A percentile compares a stretch with the other conserved stretches of the same genome.
These are phyloP conservation scores for Brachionus rubens DNA, from an alignment of 1,140 invertebrate genomes.

Conservation along the genomic window DNA sequence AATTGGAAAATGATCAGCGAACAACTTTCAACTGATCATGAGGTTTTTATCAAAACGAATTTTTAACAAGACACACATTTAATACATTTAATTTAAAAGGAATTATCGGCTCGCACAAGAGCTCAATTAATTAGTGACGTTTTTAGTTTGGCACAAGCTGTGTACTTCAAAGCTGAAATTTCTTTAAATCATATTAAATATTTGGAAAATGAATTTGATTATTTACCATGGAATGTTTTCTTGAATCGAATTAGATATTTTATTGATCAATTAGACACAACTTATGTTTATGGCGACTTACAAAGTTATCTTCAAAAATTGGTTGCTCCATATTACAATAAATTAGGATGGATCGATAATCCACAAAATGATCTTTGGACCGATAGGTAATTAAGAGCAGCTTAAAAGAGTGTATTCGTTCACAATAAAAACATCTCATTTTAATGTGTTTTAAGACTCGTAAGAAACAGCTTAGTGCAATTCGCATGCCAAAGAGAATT, in stretches of 20 bases:
- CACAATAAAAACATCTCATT: too few relatives aligned
- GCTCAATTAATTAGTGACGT: constrained; percentile 47
- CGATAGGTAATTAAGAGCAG: too few relatives aligned
- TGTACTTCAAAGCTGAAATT: background rate
- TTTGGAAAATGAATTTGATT: constrained; percentile 57
- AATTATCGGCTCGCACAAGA: constrained; percentile 16
- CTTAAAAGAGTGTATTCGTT: too few relatives aligned
- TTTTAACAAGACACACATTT: too few relatives aligned
- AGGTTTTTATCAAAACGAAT: too few relatives aligned
- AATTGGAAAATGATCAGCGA: constrained; percentile 52
- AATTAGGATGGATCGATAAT: constrained; percentile 43
- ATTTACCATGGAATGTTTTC: constrained; percentile 59
- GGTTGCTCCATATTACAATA: constrained; percentile 23
- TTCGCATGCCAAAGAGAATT: constrained; percentile 35
- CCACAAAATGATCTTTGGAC: constrained; percentile 2
- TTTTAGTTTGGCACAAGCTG: constrained; percentile 39
- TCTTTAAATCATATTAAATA: constrained; percentile 59
- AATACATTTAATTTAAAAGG: too few relatives aligned
- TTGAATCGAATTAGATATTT: constrained; percentile 13
- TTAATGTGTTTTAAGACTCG: background rate
- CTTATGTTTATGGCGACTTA: background rate
- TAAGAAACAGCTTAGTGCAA: constrained; percentile 12
- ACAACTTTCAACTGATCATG: constrained; percentile 41
- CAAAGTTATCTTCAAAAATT: constrained; percentile 19
- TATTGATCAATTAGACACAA: background rate